These are phyloP conservation scores for Pygoscelis adeliae DNA, from an alignment of 2,113 vertebrate species.

Conservation along the genomic window DNA sequence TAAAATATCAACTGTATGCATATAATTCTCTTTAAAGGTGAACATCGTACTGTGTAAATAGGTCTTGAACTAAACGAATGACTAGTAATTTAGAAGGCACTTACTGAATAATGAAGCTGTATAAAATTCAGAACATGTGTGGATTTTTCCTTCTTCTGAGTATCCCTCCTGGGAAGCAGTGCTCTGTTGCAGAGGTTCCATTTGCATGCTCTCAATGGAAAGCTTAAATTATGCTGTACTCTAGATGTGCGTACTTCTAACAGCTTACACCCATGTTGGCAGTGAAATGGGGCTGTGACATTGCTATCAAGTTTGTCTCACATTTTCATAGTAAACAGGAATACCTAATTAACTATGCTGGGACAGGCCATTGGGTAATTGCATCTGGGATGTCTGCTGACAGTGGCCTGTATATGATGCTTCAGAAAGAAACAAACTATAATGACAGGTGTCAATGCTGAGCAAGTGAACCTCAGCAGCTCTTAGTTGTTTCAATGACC, in stretches of 20 bases:
- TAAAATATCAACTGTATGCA: not conserved
- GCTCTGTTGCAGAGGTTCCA: not conserved
- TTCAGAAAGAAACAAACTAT: not conserved
- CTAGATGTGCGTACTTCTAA: too few species aligned
- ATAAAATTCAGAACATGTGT: fast-evolving
- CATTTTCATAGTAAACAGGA: not conserved
- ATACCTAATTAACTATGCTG: not conserved
- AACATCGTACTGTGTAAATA: fast-evolving
- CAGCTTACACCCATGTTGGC: not conserved
- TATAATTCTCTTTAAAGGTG: not conserved
- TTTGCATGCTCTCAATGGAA: not conserved
- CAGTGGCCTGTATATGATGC: not conserved
- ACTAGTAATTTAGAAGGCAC: not conserved
- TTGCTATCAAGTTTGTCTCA: not conserved
- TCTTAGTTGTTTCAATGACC: not conserved
- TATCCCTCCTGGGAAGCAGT: not conserved
- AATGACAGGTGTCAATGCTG: not conserved
- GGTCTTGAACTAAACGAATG: fast-evolving
- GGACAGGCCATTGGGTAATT: not conserved
- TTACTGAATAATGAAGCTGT: not conserved
- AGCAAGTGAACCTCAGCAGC: not conserved
- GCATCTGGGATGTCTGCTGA: not conserved
- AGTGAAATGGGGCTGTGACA: not conserved
- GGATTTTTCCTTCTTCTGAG: not conserved
- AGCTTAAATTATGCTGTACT: not conserved